phyloP scores from a whole-genome alignment of 2,888 invertebrate genomes.

The Lissonota sp. region DNA sequence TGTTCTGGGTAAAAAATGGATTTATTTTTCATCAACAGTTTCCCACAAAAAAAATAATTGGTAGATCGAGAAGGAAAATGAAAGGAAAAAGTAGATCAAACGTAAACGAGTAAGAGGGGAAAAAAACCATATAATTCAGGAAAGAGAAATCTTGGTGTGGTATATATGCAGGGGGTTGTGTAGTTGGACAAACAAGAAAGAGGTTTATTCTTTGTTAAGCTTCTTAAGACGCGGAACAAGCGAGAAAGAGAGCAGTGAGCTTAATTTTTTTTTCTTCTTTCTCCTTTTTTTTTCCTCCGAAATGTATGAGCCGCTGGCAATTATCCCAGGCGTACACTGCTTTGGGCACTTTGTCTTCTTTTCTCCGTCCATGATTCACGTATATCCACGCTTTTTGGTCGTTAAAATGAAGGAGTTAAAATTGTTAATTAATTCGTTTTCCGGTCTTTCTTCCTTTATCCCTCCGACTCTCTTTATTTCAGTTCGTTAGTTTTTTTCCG shows the following conservation, averaged over 20 bases:
- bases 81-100: too few relatives aligned
- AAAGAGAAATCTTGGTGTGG: too few relatives aligned
- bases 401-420: slow-evolving; percentile 2
- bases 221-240: slow-evolving; percentile 51
- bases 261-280: slow-evolving; percentile 3
- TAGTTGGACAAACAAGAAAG: slow-evolving; percentile 55
- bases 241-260: slow-evolving; percentile 11
- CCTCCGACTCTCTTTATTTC: too few relatives aligned
- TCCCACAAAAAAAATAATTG: too few relatives aligned
- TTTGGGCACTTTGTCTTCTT: slow-evolving; percentile 3
- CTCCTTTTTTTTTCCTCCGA: not conserved
- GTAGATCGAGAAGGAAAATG: too few relatives aligned
- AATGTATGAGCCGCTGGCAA: slow-evolving; percentile 10
- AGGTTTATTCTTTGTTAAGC: slow-evolving; percentile 60
- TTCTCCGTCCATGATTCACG: slow-evolving; percentile 1
- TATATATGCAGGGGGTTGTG: not conserved
- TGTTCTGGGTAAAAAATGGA: too few relatives aligned
- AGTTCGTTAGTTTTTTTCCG: too few relatives aligned
- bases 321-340: not conserved
- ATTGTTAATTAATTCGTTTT: slow-evolving; percentile 10
- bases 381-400: not conserved
- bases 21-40: too few relatives aligned
- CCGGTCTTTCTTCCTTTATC: too few relatives aligned
- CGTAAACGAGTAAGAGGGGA: too few relatives aligned
- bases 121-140: too few relatives aligned